Evolutionary conservation across 1,140 invertebrate species (phyloP).

Genomic region (Calliphora vicina): DNA sequence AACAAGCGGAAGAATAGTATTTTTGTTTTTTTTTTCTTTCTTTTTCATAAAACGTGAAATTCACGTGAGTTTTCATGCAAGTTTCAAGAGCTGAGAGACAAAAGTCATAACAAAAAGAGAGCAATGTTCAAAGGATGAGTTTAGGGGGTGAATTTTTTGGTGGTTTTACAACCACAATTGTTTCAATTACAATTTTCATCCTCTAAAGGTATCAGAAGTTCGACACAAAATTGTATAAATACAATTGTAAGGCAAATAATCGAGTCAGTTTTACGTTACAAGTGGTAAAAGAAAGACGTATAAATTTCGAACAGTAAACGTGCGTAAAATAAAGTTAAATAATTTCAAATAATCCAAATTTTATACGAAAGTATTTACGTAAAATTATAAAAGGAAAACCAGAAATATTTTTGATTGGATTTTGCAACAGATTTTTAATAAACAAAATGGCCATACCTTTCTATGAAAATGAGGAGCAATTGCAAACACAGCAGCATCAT

Average conservation of each 20-base stretch:
- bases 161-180: conserved; percentile 29
- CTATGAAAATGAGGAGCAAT: conserved; percentile 43
- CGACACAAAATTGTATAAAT: conserved; percentile 25
- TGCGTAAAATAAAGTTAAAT: neutral
- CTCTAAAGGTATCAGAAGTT: neutral
- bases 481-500: neutral
- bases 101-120: neutral
- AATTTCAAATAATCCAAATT: neutral
- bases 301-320: too few species aligned
- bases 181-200: conserved; percentile 31
- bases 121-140: neutral
- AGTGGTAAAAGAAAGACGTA: neutral
- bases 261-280: neutral
- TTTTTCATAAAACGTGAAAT: conserved; percentile 28
- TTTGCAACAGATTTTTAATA: neutral
- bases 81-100: neutral
- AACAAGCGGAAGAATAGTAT: conserved; percentile 17
- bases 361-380: conserved; percentile 1
- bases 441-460: conserved; percentile 56
- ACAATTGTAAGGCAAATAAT: neutral
- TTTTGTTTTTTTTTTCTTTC: too few species aligned
- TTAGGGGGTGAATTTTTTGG: neutral
- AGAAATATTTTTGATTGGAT: neutral
- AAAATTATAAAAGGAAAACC: conserved; percentile 3
- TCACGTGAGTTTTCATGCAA: conserved; percentile 1